These are phyloP conservation scores for Procambarus virginalis DNA, from an alignment of 1,140 invertebrate genomes.

Conservation along the genomic window DNA sequence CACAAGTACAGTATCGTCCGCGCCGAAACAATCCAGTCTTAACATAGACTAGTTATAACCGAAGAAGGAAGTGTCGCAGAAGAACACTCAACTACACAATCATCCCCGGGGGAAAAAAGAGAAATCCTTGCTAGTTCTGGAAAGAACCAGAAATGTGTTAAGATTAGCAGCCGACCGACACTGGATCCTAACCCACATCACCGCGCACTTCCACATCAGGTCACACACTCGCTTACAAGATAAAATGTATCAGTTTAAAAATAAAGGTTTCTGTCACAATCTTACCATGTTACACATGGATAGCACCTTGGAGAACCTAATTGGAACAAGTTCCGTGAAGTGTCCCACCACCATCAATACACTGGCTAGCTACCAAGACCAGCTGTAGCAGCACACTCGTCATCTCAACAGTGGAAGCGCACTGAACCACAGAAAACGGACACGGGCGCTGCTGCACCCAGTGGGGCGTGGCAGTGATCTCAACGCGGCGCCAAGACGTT, in stretches of 20 bases:
- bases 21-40: not conserved
- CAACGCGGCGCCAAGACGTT: constrained; percentile 19
- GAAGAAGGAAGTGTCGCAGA: not conserved
- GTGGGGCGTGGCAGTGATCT: constrained; percentile 23
- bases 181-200: no score
- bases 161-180: no score
- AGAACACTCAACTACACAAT: no score
- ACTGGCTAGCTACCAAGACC: no score
- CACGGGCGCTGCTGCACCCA: not conserved
- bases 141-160: not conserved
- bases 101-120: not conserved
- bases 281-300: constrained; percentile 36
- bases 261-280: no score
- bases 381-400: not conserved
- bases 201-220: no score
- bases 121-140: no score
- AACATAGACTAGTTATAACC: no score
- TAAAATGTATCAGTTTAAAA: no score
- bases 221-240: no score
- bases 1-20: no score
- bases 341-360: constrained; percentile 20
- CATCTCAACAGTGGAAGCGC: not conserved
- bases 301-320: constrained; percentile 24
- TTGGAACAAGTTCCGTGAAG: constrained; percentile 6
- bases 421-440: not conserved